phyloP scores from a whole-genome alignment of 2,797 vertebrate species.

The Cynopterus sphinx region DNA sequence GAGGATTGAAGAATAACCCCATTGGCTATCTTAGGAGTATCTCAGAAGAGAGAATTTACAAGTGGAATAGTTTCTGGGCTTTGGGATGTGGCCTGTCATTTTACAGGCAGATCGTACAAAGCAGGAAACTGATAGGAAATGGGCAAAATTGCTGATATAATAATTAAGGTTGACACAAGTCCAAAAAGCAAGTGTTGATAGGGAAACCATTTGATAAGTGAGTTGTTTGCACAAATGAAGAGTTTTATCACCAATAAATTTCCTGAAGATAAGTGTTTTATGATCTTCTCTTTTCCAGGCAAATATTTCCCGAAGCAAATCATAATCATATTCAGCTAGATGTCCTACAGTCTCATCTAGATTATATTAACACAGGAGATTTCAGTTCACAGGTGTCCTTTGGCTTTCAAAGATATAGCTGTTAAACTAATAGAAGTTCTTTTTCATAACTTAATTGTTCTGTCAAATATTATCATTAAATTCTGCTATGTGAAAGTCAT shows the following conservation, averaged over 20 bases:
- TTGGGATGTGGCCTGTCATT: background rate
- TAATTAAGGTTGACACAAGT: background rate
- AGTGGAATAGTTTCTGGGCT: background rate
- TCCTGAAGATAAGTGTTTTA: background rate
- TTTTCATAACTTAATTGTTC: background rate
- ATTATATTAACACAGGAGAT: background rate
- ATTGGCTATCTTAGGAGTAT: background rate
- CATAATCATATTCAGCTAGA: background rate
- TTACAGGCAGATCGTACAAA: background rate
- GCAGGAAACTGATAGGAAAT: background rate
- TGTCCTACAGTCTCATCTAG: background rate
- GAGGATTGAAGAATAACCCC: background rate
- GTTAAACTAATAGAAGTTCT: background rate
- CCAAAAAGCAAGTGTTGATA: background rate
- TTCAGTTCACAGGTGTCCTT: background rate
- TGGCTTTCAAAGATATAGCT: background rate
- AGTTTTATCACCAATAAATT: background rate
- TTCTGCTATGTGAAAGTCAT: background rate
- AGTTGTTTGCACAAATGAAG: background rate
- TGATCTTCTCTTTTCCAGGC: background rate
- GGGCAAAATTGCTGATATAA: background rate
- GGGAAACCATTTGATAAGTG: background rate
- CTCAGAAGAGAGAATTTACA: background rate
- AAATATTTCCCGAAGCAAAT: background rate
- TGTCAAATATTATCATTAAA: slow-evolving; percentile 1